These are phyloP conservation scores for Nibea albiflora DNA, from an alignment of 2,113 vertebrate genomes.

Conservation along the genomic window DNA sequence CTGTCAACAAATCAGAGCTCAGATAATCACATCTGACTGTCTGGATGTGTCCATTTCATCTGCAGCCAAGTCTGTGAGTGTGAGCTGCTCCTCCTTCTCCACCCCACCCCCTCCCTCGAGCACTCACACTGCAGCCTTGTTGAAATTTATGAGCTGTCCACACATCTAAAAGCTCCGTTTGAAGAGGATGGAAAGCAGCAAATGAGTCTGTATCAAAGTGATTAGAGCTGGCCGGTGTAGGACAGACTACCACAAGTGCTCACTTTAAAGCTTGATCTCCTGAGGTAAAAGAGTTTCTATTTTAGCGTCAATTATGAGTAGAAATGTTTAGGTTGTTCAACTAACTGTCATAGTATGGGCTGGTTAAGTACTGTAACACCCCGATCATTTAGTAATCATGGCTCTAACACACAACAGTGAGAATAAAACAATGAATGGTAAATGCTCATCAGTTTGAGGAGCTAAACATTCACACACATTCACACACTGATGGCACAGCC, in stretches of 20 bases:
- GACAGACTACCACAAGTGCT: background rate
- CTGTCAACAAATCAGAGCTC: background rate
- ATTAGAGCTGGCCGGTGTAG: background rate
- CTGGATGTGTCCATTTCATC: conserved; percentile 7
- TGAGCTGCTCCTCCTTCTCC: background rate
- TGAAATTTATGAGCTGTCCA: conserved; percentile 8
- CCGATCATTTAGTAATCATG: background rate
- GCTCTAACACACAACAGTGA: background rate
- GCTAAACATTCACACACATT: no score
- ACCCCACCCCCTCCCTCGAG: background rate
- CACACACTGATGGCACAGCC: no score
- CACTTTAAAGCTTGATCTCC: background rate
- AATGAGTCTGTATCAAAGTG: background rate
- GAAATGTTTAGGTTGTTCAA: background rate
- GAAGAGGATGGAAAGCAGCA: background rate
- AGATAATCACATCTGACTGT: conserved; percentile 4
- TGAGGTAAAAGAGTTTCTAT: background rate
- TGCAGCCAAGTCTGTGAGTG: background rate
- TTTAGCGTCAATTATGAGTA: background rate
- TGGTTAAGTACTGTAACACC: background rate
- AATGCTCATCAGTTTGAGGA: no score
- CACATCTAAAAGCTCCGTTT: conserved; percentile 9
- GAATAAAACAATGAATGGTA: background rate
- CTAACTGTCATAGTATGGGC: background rate
- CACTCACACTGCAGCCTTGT: background rate